A percentile compares a stretch with the other conserved stretches of the same genome.
These are phyloP conservation scores for Alcedo quadribrachys DNA, from an alignment of 2,797 vertebrate species.

Conservation along the genomic window DNA sequence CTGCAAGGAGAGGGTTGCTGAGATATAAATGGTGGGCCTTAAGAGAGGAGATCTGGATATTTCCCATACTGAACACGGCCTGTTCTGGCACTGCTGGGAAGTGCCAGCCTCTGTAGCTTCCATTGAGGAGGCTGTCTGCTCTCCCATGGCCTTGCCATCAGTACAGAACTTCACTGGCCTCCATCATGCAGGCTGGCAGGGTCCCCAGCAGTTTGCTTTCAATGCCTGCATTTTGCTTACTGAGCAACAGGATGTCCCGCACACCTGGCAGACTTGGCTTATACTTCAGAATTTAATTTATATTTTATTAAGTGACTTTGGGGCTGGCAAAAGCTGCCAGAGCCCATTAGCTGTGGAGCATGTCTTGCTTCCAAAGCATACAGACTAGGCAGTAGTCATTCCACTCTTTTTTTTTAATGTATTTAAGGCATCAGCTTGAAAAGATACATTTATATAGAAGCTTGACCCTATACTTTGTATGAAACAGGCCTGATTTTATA, in stretches of 20 bases:
- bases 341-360: not conserved
- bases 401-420: not conserved
- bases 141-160: not conserved
- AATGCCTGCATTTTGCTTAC: not conserved
- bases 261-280: conserved; percentile 35
- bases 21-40: not conserved
- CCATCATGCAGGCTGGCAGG: not conserved
- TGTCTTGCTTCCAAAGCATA: not conserved
- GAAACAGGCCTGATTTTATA: not conserved
- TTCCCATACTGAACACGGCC: not conserved
- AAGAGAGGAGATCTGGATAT: not conserved
- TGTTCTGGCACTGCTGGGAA: not conserved
- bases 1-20: not conserved
- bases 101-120: not conserved
- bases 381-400: not conserved
- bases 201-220: not conserved
- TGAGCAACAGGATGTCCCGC: not conserved
- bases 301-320: conserved; percentile 58
- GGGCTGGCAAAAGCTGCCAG: conserved; percentile 10
- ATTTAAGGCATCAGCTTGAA: not conserved
- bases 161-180: not conserved
- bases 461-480: not conserved
- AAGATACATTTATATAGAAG: not conserved
- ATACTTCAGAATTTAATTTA: conserved; percentile 44
- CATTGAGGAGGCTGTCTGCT: not conserved